Base-by-base conservation (phyloP, 2,113 vertebrate genomes). In the Micronycteris hirsuta region DNA sequence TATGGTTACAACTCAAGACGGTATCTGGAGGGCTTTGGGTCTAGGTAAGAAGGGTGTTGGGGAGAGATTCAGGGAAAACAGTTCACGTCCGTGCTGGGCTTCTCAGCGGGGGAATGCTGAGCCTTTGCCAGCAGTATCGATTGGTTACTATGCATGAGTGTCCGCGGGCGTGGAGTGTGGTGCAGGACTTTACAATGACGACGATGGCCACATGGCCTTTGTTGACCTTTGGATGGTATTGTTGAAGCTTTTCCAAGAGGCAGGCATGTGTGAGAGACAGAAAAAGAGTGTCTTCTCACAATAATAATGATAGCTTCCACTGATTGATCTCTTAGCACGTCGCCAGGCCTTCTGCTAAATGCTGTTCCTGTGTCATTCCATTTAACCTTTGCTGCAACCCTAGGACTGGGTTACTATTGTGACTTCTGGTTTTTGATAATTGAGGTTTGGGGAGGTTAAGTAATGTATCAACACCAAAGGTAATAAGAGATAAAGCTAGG, bases 101-200 rank as follows among this genome's bases (percentile, higher is more conserved):
- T 77, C 84, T 56, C 56, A 22, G 5, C 70, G 43, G 58, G 28
- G 4, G 56, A 19, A 54, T 52, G 43, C 68, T 81, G 58, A 92
- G n/a, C 22, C 33, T 89, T 81, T 81, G 74, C 70, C 71, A 92
- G 86, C 17, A 36, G 28, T 77, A 89, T 41, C 93, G 91, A 95
- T 94, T 81, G 86, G 56, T 47, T 86, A 47, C 68, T 71, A 15
- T 52, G 24, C 41, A 91, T n/a, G 93, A 94, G 58, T 33, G 41
- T 38, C 78, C 58, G 49, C 70, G 7, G 15, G 26, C 68, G 67
- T 33, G 80, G 11, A 65, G 36, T 19, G 0, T 33, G 14, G 38
- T n/a, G 3, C 22, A 20, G 4, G 45, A 15, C 52, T 91, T 91
- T 49, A 89, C 10, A 26, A 31, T 63, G 26, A 31, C 28, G 4